Evolutionary conservation across 2,797 vertebrate genomes (phyloP), one percentile per base, ranked within the genome.

Genomic region (Siniperca obscura): DNA sequence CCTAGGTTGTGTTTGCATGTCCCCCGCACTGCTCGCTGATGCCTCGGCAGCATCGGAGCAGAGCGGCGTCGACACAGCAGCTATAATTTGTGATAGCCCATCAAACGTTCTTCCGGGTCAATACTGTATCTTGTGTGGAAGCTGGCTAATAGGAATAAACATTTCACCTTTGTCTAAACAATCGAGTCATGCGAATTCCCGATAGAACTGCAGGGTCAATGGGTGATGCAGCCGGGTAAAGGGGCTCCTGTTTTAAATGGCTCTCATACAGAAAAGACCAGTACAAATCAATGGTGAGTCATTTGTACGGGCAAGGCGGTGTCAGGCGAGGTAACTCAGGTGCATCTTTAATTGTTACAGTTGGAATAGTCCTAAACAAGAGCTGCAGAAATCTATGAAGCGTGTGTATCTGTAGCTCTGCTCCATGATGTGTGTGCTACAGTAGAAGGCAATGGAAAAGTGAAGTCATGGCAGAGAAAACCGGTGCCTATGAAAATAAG

Each of bases 91-190:
- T 91, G 91, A 94, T 92, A 82, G 92, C 91, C 86, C 90, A 93
- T 94, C 87, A 86, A 83, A 92, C 87, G 64, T 80, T 90, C 82
- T 76, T 74, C 57, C 27, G 21, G 91, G 92, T 96, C 95, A 88
- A 96, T 96, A 94, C 87, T 14, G 84, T 69, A 92, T 93, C 87
- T 91, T 62, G 88, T 86, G 90, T 52, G 86, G 87, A 87, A 89
- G 93, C 74, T 1, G 78, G 89, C 94, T 94, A 95, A 95, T 93
- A 95, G 93, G 94, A 93, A 91, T 95, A 95, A 95, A 95, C 95
- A 95, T 94, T 95, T 94, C 89, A 94, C 94, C 95, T 95, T 95
- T 93, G 91, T 94, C 92, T 91, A 93, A 94, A 95, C 92, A 94
- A 95, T 94, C 69, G 94, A 94, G 93, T 90, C 76, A 2, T 46